phyloP scores from a whole-genome alignment of 1,140 invertebrate genomes.

The Dermatophagoides farinae region DNA sequence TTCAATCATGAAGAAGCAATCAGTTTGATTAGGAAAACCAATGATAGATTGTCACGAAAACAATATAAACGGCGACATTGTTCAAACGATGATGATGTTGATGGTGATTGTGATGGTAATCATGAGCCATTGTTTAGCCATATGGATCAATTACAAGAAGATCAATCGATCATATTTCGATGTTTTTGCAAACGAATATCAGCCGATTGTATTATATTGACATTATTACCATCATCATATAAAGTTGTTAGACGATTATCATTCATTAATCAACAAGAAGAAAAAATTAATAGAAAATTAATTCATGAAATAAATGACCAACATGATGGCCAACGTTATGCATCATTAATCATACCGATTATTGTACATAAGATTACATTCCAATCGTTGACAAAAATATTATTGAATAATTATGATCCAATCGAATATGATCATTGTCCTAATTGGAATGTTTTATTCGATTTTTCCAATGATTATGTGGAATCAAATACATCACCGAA shows the following conservation, averaged over 20 bases:
- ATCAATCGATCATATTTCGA: constrained; percentile 15
- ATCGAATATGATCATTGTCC: neutral
- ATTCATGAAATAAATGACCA: neutral
- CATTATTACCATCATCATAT: constrained; percentile 41
- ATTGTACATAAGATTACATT: constrained; percentile 4
- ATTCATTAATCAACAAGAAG: neutral
- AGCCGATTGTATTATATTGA: constrained; percentile 40
- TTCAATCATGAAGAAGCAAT: constrained; percentile 3
- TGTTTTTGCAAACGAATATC: constrained; percentile 46
- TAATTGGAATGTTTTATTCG: constrained; percentile 1
- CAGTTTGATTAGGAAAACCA: neutral
- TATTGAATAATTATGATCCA: neutral
- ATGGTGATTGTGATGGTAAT: neutral
- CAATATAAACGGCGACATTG: too few species aligned
- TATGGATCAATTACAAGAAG: neutral
- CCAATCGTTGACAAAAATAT: neutral
- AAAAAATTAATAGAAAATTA: neutral
- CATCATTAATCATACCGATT: neutral
- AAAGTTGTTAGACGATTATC: constrained; percentile 25
- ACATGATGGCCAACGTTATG: neutral
- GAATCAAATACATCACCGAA: neutral
- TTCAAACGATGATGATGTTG: neutral
- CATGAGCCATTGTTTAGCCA: neutral
- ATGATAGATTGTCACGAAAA: neutral
- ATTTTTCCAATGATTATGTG: neutral